phyloP scores from a whole-genome alignment of 2,888 invertebrate genomes.

The Elegia similella region DNA sequence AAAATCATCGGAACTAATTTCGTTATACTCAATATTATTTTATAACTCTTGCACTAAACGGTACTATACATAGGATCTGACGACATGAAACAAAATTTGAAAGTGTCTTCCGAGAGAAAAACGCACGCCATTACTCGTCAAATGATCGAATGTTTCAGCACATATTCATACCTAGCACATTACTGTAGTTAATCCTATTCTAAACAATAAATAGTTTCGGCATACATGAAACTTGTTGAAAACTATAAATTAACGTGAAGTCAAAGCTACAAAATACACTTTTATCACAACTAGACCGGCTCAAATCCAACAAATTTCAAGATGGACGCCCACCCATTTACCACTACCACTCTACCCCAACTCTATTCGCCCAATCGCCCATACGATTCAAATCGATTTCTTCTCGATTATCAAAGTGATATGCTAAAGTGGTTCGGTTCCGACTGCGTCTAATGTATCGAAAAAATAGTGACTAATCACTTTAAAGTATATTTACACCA shows the following conservation, averaged over 20 bases:
- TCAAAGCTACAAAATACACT: constrained; percentile 76
- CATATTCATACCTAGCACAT: constrained; percentile 87
- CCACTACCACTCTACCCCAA: constrained; percentile 37
- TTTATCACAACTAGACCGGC: constrained; percentile 85
- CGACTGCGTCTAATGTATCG: no score
- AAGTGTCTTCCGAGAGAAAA: constrained; percentile 82
- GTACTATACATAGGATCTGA: constrained; percentile 52
- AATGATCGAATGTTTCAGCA: constrained; percentile 75
- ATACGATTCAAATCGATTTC: constrained; percentile 5
- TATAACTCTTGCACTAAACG: constrained; percentile 41
- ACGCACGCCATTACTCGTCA: constrained; percentile 86
- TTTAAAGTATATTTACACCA: no score
- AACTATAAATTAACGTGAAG: constrained; percentile 70
- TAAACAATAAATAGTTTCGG: constrained; percentile 68
- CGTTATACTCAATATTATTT: constrained; percentile 36
- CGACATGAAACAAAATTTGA: constrained; percentile 71
- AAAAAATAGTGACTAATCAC: no score
- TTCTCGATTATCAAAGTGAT: not conserved
- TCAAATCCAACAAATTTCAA: constrained; percentile 89
- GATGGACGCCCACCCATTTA: constrained; percentile 88
- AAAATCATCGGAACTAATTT: constrained; percentile 31
- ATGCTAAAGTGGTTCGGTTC: no score
- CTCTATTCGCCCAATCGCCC: constrained; percentile 11
- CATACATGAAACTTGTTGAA: constrained; percentile 74
- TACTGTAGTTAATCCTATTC: constrained; percentile 84